Base-by-base conservation (phyloP, 2,113 vertebrate species). In the Mastomys natalensis region DNA sequence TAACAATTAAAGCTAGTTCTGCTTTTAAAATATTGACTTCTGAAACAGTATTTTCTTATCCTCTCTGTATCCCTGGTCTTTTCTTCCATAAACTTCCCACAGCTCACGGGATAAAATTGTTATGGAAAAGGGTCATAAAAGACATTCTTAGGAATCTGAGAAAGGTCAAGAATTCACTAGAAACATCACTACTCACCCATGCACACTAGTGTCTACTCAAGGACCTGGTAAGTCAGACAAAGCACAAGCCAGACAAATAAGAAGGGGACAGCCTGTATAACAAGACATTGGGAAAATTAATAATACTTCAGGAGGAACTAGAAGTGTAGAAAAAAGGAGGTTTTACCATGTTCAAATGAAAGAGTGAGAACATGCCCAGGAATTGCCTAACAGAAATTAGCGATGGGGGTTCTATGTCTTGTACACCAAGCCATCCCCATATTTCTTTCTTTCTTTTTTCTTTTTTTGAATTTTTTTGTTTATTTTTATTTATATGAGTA, bases 51-150 rank as follows among this genome's bases (percentile, higher is more conserved):
- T 82, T 91, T 94, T 91, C 43, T 93, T 89, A 43, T 7, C 92
- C 31, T 78, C n/a, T 58, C 87, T 8, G 34, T 81, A 94, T 66
- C 51, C 48, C 15, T 89, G 80, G 48, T 58, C 78, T 88, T 95
- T 95, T 92, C 58, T 90, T 91, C 43, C 17, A 31, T 80, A 87
- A 96, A 51, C 37, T 94, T 15, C 62, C 45, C 40, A 84, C 16
- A 87, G 60, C 31, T 84, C 40, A 76, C 92, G 76, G 31, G 40
- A 94, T 90, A 90, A 91, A 87, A 87, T 34, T 87, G 26, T 53
- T 80, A 76, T 90, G 37, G 51, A 88, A 80, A 92, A 87, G 34
- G 78, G 16, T 68, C 95, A 96, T 87, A 76, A 96, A 95, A 34
- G n/a, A 2, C 29, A 85, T 88, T 84, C 85, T 87, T 43, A 66